Percentiles rank a stretch among this genome's conserved stretches.
Evolutionary conservation across 2,113 vertebrate species (phyloP).

Genomic region (Gasterosteus nipponicus): DNA sequence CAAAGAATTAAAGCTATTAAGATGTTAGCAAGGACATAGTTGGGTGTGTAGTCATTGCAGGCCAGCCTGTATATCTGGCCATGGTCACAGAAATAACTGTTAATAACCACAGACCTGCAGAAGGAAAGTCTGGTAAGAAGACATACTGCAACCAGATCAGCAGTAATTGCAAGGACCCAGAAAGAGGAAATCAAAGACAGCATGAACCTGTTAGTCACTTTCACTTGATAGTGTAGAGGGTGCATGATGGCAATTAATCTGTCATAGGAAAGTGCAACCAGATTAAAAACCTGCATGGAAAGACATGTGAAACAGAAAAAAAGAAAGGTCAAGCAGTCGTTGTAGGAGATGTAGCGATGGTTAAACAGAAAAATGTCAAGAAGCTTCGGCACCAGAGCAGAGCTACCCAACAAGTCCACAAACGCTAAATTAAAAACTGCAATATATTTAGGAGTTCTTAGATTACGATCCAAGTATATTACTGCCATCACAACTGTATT

Average conservation of each 20-base stretch:
- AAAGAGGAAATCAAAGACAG: too few species aligned
- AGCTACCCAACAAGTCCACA: conserved; percentile 69
- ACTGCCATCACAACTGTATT: conserved; percentile 67
- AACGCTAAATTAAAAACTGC: conserved; percentile 77
- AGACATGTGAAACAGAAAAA: conserved; percentile 75
- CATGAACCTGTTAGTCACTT: too few species aligned
- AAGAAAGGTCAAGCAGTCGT: conserved; percentile 65
- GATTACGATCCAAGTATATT: conserved; percentile 59
- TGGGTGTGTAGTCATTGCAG: too few species aligned
- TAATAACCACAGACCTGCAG: too few species aligned
- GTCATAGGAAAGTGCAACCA: conserved; percentile 76
- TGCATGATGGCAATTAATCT: conserved; percentile 28
- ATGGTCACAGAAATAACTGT: too few species aligned
- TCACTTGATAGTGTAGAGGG: too few species aligned
- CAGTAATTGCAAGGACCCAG: too few species aligned
- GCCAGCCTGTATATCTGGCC: too few species aligned
- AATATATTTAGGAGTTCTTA: conserved; percentile 77
- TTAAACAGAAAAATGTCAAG: conserved; percentile 74
- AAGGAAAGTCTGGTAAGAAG: too few species aligned
- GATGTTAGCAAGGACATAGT: too few species aligned
- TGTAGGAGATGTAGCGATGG: conserved; percentile 61
- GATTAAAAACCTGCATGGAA: conserved; percentile 73
- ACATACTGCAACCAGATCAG: too few species aligned
- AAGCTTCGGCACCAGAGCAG: conserved; percentile 75
- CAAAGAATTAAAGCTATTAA: too few species aligned